Percentiles rank a stretch among this genome's conserved stretches.
These are phyloP conservation scores for Eupleurogrammus muticus DNA, from an alignment of 2,797 vertebrate species.

Conservation along the genomic window DNA sequence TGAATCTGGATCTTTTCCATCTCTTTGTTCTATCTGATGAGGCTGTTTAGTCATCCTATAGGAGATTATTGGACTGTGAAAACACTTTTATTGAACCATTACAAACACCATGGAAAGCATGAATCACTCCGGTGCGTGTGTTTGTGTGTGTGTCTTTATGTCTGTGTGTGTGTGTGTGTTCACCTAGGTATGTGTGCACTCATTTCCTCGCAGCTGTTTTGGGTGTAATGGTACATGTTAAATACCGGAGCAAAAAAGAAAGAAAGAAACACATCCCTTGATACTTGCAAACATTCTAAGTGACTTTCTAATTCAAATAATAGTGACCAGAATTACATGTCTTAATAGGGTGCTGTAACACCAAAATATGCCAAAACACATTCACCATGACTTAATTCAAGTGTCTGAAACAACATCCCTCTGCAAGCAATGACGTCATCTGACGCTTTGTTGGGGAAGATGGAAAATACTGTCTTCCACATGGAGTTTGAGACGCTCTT, in stretches of 20 bases:
- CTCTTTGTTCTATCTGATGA: slow-evolving; percentile 25
- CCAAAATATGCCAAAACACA: slow-evolving; percentile 51
- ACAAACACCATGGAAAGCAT: slow-evolving; percentile 53
- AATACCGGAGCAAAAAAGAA: slow-evolving; percentile 28
- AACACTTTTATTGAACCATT: slow-evolving; percentile 56
- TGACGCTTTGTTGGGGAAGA: slow-evolving; percentile 22
- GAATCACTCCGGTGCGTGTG: slow-evolving; percentile 31
- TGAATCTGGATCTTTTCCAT: neutral
- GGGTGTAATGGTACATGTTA: slow-evolving; percentile 8
- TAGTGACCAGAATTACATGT: slow-evolving; percentile 4
- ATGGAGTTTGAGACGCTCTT: neutral
- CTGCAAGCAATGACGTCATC: slow-evolving; percentile 43
- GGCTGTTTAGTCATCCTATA: slow-evolving; percentile 32
- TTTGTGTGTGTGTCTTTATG: no score
- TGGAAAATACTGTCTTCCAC: slow-evolving; percentile 40
- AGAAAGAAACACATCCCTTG: slow-evolving; percentile 24
- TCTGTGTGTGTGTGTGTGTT: neutral
- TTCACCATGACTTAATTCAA: slow-evolving; percentile 6
- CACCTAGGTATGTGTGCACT: neutral
- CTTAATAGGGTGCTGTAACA: slow-evolving; percentile 43
- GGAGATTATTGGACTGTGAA: slow-evolving; percentile 50
- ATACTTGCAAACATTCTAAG: neutral
- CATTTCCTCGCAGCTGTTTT: slow-evolving; percentile 35
- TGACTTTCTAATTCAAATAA: slow-evolving; percentile 5
- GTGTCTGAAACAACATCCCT: slow-evolving; percentile 17